Percentiles rank a stretch among this genome's conserved stretches.
Evolutionary conservation across 2,797 vertebrate genomes (phyloP).

Genomic region (Periparus ater): DNA sequence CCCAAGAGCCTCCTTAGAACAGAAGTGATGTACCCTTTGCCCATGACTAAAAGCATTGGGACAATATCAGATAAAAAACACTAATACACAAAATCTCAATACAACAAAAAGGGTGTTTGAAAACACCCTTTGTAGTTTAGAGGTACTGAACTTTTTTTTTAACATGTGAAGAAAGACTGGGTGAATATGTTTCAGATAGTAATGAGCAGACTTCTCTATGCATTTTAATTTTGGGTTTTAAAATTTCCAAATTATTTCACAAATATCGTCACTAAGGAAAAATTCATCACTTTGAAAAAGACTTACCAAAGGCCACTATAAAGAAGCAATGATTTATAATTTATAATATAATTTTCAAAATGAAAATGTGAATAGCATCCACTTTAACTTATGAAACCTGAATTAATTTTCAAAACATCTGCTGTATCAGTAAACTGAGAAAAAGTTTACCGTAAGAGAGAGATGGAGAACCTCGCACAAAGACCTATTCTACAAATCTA

Average conservation of each 20-base stretch:
- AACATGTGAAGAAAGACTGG: not conserved
- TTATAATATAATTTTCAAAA: not conserved
- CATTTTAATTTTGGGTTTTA: not conserved
- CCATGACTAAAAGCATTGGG: not conserved
- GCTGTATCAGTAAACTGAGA: not conserved
- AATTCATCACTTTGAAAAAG: not conserved
- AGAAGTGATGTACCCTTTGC: not conserved
- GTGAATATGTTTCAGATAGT: not conserved
- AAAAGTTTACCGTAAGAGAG: not conserved
- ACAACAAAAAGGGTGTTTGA: not conserved
- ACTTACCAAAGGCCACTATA: not conserved
- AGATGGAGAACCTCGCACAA: not conserved
- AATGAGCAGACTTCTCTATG: not conserved
- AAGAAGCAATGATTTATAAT: not conserved
- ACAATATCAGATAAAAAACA: not conserved
- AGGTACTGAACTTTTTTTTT: not conserved
- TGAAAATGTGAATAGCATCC: not conserved
- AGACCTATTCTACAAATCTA: not conserved
- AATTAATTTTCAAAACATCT: not conserved
- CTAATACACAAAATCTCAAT: not conserved
- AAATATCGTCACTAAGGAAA: not conserved
- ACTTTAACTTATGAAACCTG: not conserved
- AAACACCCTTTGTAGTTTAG: not conserved
- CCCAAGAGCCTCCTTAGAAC: not conserved
- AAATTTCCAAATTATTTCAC: not conserved